These are phyloP conservation scores for Harpegnathos saltator DNA, from an alignment of 1,140 invertebrate genomes.

Conservation along the genomic window DNA sequence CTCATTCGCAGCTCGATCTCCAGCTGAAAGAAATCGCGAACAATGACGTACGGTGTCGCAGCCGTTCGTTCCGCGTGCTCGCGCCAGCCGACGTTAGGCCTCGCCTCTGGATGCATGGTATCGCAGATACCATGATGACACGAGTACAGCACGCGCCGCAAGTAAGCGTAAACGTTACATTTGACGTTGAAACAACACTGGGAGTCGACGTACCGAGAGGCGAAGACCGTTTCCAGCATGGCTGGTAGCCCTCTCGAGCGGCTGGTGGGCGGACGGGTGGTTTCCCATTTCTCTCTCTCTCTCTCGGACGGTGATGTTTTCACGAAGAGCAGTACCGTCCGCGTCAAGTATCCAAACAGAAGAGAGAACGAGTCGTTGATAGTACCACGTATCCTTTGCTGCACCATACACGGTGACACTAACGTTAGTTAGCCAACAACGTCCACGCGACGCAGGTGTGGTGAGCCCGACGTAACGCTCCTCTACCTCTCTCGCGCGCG, in stretches of 20 bases:
- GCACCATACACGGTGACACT: conserved; percentile 55
- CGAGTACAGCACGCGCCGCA: conserved; percentile 55
- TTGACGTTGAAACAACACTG: conserved; percentile 64
- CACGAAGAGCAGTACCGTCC: conserved; percentile 75
- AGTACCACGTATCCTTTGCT: conserved; percentile 69
- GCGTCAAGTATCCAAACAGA: conserved; percentile 75
- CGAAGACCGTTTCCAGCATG: conserved; percentile 83
- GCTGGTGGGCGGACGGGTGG: conserved; percentile 90
- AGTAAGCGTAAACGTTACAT: conserved; percentile 58
- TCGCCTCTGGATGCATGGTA: conserved; percentile 28
- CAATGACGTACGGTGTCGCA: conserved; percentile 1
- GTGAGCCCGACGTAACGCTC: conserved; percentile 20
- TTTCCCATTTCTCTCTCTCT: conserved; percentile 87
- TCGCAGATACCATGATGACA: not conserved
- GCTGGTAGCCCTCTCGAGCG: conserved; percentile 87
- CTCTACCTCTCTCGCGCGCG: not conserved
- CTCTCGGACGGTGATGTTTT: conserved; percentile 76
- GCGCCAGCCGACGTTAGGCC: not conserved
- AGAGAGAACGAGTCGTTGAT: conserved; percentile 67
- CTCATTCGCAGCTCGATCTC: not conserved
- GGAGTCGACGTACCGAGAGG: conserved; percentile 81
- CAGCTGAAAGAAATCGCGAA: not conserved
- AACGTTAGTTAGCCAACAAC: not conserved
- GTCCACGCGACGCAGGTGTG: conserved; percentile 38
- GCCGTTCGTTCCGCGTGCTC: not conserved